Percentiles rank a stretch among this genome's conserved stretches.
phyloP scores from a whole-genome alignment of 1,140 invertebrate species.

The Cherax destructor region DNA sequence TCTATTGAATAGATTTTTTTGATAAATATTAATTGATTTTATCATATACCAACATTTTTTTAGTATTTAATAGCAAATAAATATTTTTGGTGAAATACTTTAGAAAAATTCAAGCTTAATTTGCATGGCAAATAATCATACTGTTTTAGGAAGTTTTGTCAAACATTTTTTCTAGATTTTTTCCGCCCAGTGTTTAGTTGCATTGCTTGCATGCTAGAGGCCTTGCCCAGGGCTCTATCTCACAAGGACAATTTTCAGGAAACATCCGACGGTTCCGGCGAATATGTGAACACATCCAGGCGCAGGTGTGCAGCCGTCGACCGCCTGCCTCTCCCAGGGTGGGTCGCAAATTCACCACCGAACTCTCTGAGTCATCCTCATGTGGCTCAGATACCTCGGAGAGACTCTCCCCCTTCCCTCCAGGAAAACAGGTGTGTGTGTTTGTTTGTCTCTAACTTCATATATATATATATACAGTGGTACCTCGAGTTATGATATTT shows the following conservation, averaged over 20 bases:
- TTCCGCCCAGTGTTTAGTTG: slow-evolving; percentile 55
- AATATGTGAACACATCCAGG: slow-evolving; percentile 97
- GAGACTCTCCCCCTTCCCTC: slow-evolving; percentile 76
- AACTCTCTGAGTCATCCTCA: slow-evolving; percentile 87
- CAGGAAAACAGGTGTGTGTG: slow-evolving; percentile 66
- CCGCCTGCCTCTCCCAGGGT: slow-evolving; percentile 85
- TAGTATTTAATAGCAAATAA: too few relatives aligned
- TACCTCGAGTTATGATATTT: too few relatives aligned
- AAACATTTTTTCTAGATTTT: slow-evolving; percentile 16
- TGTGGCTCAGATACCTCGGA: slow-evolving; percentile 90
- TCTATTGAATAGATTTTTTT: too few relatives aligned
- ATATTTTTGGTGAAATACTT: neutral
- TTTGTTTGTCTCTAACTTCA: neutral
- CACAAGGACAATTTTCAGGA: slow-evolving; percentile 79
- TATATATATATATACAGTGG: too few relatives aligned
- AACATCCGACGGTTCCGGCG: slow-evolving; percentile 95
- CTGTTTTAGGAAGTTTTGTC: neutral
- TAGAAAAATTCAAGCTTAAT: neutral
- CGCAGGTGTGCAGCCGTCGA: slow-evolving; percentile 86
- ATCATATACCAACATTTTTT: too few relatives aligned
- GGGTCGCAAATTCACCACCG: slow-evolving; percentile 78
- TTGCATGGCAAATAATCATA: neutral
- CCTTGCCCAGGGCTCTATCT: neutral
- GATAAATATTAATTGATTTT: too few relatives aligned
- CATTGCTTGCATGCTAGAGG: slow-evolving; percentile 65